A percentile compares a stretch with the other conserved stretches of the same genome.
Conservation (phyloP, 2,113 vertebrate species). For the Megalops atlanticus region DNA sequence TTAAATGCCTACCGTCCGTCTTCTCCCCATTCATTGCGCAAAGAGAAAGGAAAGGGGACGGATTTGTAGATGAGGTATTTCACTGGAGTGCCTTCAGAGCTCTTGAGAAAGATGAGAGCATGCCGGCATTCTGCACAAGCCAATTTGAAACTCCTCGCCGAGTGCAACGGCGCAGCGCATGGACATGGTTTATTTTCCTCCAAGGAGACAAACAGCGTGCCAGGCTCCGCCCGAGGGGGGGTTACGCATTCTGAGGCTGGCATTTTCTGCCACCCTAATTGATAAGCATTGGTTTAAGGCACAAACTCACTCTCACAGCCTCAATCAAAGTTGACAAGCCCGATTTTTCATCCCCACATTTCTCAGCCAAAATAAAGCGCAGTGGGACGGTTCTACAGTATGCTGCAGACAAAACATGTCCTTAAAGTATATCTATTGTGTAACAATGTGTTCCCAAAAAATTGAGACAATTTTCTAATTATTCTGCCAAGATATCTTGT, state of each 20-base stretch:
- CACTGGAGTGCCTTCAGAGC: background rate
- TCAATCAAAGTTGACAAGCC: background rate
- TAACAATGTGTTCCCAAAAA: no score
- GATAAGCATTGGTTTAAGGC: background rate
- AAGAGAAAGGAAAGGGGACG: background rate
- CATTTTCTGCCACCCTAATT: background rate
- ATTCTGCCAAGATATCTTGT: no score
- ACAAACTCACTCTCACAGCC: background rate
- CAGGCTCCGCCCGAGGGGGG: background rate
- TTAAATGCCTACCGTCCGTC: background rate
- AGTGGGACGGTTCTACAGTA: background rate
- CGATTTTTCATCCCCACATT: background rate
- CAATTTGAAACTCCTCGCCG: background rate
- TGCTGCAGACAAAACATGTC: background rate
- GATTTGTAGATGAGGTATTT: background rate
- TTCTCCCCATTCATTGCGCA: background rate
- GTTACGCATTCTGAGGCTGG: background rate
- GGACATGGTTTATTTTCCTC: background rate
- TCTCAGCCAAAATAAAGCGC: background rate
- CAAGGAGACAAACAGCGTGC: background rate
- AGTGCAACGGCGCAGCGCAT: background rate
- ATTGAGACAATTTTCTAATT: no score
- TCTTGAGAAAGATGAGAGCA: background rate
- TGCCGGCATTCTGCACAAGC: background rate
- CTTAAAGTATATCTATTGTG: no score